Conservation (phyloP, 2,797 vertebrate genomes). For the Gallinago stenura region DNA sequence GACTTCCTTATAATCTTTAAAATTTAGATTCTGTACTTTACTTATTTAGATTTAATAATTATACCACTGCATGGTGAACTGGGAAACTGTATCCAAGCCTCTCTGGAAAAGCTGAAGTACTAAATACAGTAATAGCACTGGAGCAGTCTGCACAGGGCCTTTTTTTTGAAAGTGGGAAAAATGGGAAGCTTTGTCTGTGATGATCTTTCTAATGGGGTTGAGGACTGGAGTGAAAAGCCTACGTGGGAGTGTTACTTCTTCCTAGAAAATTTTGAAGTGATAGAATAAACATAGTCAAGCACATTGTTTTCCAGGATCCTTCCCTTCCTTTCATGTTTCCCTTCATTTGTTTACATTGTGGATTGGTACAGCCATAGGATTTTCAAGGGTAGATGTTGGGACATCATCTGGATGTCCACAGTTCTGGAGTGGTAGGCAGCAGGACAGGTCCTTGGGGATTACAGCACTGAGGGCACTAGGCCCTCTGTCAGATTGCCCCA, state of each 20-base stretch:
- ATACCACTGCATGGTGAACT: neutral
- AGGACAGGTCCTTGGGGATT: neutral
- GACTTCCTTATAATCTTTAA: neutral
- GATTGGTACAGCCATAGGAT: neutral
- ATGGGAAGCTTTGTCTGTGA: too few relatives aligned
- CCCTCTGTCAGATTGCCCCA: neutral
- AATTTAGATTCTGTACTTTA: neutral
- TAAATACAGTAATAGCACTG: too few relatives aligned
- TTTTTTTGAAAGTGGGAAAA: too few relatives aligned
- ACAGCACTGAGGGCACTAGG: too few relatives aligned
- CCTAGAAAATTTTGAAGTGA: too few relatives aligned
- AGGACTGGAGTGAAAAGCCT: too few relatives aligned
- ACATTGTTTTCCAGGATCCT: too few relatives aligned
- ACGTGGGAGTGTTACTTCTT: too few relatives aligned
- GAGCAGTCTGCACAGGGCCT: too few relatives aligned
- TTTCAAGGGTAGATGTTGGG: neutral
- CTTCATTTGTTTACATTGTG: neutral
- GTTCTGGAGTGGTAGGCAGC: neutral
- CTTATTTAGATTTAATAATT: neutral
- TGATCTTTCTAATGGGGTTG: too few relatives aligned
- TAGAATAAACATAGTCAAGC: too few relatives aligned
- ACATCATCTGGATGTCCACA: neutral
- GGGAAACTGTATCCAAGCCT: neutral
- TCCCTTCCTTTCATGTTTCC: neutral
- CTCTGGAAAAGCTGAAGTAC: too few relatives aligned